Base-by-base conservation (phyloP, 1,140 invertebrate genomes). In the Lerema accius region DNA sequence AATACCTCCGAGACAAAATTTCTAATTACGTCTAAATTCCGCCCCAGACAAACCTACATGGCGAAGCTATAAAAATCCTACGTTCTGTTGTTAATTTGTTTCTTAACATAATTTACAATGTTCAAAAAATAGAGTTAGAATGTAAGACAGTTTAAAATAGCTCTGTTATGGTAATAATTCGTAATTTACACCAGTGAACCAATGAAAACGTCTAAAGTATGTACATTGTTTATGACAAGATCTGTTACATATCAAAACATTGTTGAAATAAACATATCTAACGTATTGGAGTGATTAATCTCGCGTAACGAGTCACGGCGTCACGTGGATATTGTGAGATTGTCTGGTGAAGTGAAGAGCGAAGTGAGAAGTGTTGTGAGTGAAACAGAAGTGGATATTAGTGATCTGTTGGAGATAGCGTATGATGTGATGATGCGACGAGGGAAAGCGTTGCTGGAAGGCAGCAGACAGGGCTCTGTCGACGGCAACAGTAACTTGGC, bases 401-500 rank as follows among this genome's bases (percentile, higher is more conserved):
- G 49, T 51, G 50, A 13, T 9, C 3, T 10, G 65, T 49, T 59
- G 69, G 80, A 78, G 85, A 78, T 86, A 86, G 82, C 77, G 80
- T 81, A 79, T 82, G 69, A 86, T 87, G 82, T 82, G 75, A 89
- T 80, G 79, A 90, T 90, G 87, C 73, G 84, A 64, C 81, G 85
- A 15, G 86, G 84, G 7, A 84, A 90, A 80, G 78, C 82, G 67
- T 71, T 88, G 78, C 75, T 90, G 26, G 89, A 91, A 69, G 78
- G 80, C 63, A 91, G 82, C 73, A 81, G 85, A 53, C 90, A 91
- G 69, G 85, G 89, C 65, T 91, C 89, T 39, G 86, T 89, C 63
- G 90, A 91, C 73, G 86, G 83, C 82, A 92, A 91, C 78, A 86
- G 79, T 78, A 89, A 80, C 75, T 78, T 86, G 73, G 73, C 78